Conservation (phyloP, 2,113 vertebrate genomes). For the Pteruthius melanotis region DNA sequence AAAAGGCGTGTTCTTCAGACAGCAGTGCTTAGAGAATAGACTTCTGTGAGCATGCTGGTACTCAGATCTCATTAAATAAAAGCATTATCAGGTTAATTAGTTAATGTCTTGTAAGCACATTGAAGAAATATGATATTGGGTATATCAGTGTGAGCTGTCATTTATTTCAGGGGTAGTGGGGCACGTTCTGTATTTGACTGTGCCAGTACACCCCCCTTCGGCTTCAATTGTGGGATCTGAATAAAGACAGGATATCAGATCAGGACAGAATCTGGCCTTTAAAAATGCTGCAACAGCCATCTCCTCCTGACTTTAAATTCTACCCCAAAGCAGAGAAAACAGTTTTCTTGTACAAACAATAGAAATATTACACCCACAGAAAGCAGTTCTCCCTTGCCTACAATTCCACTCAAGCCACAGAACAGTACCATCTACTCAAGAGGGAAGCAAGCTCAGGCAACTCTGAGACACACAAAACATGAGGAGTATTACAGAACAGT, state of each 20-base stretch:
- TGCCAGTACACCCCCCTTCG: not conserved
- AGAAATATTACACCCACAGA: not conserved
- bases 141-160: not conserved
- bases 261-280: not conserved
- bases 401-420: not conserved
- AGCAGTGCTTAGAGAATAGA: not conserved
- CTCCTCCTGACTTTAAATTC: not conserved
- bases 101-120: not conserved
- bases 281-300: not conserved
- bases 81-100: not conserved
- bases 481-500: not conserved
- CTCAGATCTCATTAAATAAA: slow-evolving; percentile 20
- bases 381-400: not conserved
- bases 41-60: not conserved
- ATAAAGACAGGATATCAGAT: not conserved
- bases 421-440: not conserved
- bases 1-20: not conserved
- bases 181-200: not conserved
- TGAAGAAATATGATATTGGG: not conserved
- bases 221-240: not conserved
- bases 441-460: not conserved
- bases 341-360: not conserved
- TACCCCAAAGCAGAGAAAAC: not conserved
- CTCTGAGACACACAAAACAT: not conserved
- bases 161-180: not conserved